Conservation (phyloP, 2,797 vertebrate genomes). For the Oceanodroma leucorhoa region DNA sequence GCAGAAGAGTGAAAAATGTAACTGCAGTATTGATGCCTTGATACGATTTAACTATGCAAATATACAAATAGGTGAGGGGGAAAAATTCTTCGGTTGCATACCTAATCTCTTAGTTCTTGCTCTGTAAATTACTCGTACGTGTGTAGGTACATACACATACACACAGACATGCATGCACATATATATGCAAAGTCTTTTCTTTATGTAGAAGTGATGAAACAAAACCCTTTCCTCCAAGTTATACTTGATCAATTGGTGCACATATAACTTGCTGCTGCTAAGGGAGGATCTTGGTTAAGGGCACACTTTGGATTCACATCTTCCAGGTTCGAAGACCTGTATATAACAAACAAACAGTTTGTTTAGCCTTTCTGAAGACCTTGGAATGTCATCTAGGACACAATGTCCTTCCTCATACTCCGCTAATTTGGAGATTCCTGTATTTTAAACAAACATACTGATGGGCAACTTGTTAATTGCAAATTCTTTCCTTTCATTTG, state of each 20-base stretch:
- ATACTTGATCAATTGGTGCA: constrained; percentile 38
- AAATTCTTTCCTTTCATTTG: background rate
- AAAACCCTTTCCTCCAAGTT: constrained; percentile 47
- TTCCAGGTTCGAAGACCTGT: constrained; percentile 18
- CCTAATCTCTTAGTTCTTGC: background rate
- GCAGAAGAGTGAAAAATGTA: background rate
- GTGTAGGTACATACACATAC: constrained; percentile 15
- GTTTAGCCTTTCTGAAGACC: constrained; percentile 7
- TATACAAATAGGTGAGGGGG: constrained; percentile 60
- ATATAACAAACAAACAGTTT: background rate
- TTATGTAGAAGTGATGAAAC: constrained; percentile 48
- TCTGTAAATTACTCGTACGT: background rate
- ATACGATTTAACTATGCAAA: constrained; percentile 73
- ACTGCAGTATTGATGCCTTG: constrained; percentile 68
- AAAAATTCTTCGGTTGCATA: background rate
- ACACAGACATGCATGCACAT: constrained; percentile 17
- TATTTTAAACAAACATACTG: background rate
- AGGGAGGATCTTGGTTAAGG: constrained; percentile 18
- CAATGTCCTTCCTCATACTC: background rate
- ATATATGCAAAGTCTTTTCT: constrained; percentile 46
- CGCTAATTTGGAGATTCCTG: background rate
- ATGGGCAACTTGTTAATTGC: background rate
- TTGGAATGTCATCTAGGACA: background rate
- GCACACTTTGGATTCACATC: background rate
- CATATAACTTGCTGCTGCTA: constrained; percentile 46